Percentiles rank a stretch among this genome's conserved stretches.
Evolutionary conservation across 1,140 invertebrate species (phyloP).

Genomic region (Hypsibius dujardini): DNA sequence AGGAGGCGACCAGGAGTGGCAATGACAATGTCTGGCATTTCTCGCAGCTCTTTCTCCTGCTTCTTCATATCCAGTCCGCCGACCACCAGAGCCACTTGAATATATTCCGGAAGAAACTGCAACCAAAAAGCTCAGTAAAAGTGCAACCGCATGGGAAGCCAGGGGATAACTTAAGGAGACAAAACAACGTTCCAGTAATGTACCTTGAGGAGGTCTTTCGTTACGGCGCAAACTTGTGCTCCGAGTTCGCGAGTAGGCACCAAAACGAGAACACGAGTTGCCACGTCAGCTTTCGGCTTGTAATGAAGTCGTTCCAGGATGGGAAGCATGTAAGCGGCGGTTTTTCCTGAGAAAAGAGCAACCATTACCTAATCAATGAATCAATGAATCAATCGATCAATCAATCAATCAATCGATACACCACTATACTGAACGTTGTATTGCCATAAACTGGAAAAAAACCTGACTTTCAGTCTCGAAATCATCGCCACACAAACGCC

Average conservation of each 20-base stretch:
- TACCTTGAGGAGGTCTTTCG: constrained; percentile 38
- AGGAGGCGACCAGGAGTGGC: constrained; percentile 92
- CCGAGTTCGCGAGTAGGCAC: constrained; percentile 94
- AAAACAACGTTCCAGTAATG: constrained; percentile 17
- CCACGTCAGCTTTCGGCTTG: constrained; percentile 33
- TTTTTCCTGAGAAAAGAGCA: constrained; percentile 52
- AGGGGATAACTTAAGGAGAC: constrained; percentile 48
- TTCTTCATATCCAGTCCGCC: constrained; percentile 81
- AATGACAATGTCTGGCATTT: constrained; percentile 87
- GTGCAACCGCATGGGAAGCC: too few relatives aligned
- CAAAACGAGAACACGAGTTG: constrained; percentile 68
- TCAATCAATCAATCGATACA: too few relatives aligned
- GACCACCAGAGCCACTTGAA: constrained; percentile 62
- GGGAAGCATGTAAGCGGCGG: constrained; percentile 92
- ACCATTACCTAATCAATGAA: too few relatives aligned
- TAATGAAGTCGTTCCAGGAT: constrained; percentile 80
- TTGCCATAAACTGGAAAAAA: constrained; percentile 17
- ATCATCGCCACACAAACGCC: constrained; percentile 16
- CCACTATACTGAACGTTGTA: too few relatives aligned
- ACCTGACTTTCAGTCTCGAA: too few relatives aligned
- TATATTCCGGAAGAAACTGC: constrained; percentile 24
- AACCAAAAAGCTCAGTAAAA: constrained; percentile 12
- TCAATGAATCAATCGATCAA: too few relatives aligned
- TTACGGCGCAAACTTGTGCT: constrained; percentile 50
- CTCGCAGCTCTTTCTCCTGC: constrained; percentile 67